Evolutionary conservation across 2,888 invertebrate species (phyloP).

Genomic region (Mamestra brassicae): DNA sequence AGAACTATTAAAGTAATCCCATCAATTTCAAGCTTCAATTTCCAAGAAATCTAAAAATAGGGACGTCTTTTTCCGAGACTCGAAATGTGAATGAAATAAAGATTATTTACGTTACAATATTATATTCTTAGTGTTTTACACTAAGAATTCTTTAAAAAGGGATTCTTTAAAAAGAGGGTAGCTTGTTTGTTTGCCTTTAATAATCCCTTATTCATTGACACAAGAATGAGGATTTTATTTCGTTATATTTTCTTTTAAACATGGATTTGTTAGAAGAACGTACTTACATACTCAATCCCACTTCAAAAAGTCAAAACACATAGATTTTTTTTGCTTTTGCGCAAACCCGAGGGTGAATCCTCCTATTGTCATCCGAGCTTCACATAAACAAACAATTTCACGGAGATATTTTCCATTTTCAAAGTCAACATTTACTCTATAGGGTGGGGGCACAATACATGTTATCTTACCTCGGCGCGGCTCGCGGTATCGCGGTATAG

Average conservation of each 20-base stretch:
- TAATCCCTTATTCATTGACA: conserved; percentile 9
- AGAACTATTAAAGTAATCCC: not conserved
- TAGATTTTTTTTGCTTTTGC: not conserved
- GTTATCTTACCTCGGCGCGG: conserved; percentile 88
- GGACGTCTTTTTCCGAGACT: not conserved
- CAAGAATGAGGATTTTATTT: conserved; percentile 4
- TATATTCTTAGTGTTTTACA: conserved; percentile 12
- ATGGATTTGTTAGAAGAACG: not conserved
- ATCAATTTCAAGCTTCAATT: not conserved
- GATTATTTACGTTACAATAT: conserved; percentile 12
- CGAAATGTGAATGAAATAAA: not conserved
- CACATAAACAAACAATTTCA: conserved; percentile 16
- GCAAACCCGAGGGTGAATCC: not conserved
- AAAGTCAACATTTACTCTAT: conserved; percentile 33
- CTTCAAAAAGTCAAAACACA: not conserved
- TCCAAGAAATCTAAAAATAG: not conserved
- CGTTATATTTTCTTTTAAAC: not conserved
- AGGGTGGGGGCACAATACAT: conserved; percentile 2
- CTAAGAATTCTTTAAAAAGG: conserved; percentile 7
- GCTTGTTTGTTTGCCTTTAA: conserved; percentile 14
- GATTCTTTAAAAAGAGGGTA: conserved; percentile 16
- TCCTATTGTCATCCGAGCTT: not conserved
- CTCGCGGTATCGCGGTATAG: conserved; percentile 87
- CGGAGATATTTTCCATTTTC: conserved; percentile 49
- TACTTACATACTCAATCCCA: not conserved